Conservation (phyloP, 1,140 invertebrate species). For the Piezodorus guildinii region DNA sequence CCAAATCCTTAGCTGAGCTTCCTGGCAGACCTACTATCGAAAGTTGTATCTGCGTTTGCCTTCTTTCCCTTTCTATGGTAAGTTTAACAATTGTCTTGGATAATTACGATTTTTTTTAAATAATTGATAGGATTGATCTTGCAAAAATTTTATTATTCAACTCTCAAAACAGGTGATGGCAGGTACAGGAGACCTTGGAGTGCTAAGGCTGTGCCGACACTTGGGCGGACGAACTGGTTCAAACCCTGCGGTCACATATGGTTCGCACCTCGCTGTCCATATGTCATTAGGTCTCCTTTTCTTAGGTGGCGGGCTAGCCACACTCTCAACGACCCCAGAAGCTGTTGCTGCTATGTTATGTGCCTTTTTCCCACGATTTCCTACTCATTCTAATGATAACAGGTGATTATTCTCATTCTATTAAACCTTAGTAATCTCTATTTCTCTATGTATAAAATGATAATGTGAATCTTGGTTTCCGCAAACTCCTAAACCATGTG, state of each 20-base stretch:
- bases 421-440: not conserved
- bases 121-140: too few species aligned
- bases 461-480: too few species aligned
- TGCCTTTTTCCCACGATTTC: constrained; percentile 93
- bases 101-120: too few species aligned
- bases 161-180: constrained; percentile 59
- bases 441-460: too few species aligned
- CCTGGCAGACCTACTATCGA: constrained; percentile 84
- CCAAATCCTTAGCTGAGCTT: constrained; percentile 65
- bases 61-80: constrained; percentile 69
- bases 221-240: constrained; percentile 56
- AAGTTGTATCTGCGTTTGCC: constrained; percentile 71
- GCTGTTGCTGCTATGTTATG: constrained; percentile 80
- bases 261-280: constrained; percentile 86
- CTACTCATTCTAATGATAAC: constrained; percentile 91
- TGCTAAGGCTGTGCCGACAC: constrained; percentile 74
- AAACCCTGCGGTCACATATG: constrained; percentile 65
- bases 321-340: constrained; percentile 68
- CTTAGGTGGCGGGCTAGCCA: constrained; percentile 82
- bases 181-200: constrained; percentile 80
- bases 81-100: constrained; percentile 24
- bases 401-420: constrained; percentile 40
- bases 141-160: not conserved
- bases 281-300: constrained; percentile 88
- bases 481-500: too few species aligned